Percentiles rank a stretch among this genome's conserved stretches.
These are phyloP conservation scores for Eospalax fontanierii DNA, from an alignment of 2,797 vertebrate species.

Conservation along the genomic window DNA sequence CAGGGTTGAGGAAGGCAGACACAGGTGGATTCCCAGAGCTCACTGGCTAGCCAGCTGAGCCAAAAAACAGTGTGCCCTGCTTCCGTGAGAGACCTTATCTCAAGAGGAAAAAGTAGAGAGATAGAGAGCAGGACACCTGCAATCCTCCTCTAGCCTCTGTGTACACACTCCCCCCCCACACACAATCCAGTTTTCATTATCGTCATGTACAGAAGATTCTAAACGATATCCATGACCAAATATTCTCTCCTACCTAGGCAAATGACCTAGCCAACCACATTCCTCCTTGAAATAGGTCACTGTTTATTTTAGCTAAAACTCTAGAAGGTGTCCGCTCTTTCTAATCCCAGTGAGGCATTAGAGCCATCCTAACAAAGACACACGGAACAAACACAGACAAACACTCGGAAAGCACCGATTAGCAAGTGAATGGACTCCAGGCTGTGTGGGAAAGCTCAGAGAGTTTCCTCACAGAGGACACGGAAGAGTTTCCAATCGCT, in stretches of 20 bases:
- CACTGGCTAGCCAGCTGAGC: not conserved
- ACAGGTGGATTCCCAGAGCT: not conserved
- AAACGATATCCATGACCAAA: not conserved
- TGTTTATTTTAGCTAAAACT: conserved; percentile 19
- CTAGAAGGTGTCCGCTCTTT: conserved; percentile 3
- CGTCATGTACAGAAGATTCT: conserved; percentile 5
- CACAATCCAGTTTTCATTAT: conserved; percentile 11
- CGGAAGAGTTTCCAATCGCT: not conserved
- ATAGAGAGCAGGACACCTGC: not conserved
- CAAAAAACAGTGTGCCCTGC: not conserved
- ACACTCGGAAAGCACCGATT: not conserved
- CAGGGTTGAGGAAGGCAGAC: not conserved
- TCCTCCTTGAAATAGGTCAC: not conserved
- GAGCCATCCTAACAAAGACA: not conserved
- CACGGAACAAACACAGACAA: not conserved
- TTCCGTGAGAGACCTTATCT: not conserved
- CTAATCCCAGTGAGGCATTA: not conserved
- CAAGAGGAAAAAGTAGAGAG: not conserved
- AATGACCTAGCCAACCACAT: not conserved
- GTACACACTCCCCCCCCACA: not conserved
- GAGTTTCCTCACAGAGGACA: not conserved
- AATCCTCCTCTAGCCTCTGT: not conserved
- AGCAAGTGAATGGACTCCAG: not conserved
- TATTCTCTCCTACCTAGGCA: not conserved
- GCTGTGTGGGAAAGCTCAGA: not conserved